A percentile compares a stretch with the other conserved stretches of the same genome.
Evolutionary conservation across 1,140 invertebrate species (phyloP).

Genomic region (Drosophila grimshawi): DNA sequence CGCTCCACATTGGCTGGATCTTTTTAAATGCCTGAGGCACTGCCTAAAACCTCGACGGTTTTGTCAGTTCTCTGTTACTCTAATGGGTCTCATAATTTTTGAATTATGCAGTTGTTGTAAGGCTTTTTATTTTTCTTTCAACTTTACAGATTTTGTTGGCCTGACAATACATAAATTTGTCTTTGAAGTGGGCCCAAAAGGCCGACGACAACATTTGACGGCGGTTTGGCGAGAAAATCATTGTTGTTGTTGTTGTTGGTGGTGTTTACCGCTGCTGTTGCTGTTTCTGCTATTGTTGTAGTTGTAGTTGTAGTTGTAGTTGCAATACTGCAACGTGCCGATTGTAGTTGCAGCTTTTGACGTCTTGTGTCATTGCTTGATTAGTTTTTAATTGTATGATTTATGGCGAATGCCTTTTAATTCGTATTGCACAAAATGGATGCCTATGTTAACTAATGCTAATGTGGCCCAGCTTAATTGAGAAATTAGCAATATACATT

Average conservation of each 20-base stretch:
- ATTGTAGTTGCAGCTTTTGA: slow-evolving; percentile 49
- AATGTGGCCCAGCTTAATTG: slow-evolving; percentile 61
- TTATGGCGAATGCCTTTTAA: slow-evolving; percentile 56
- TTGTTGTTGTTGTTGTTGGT: slow-evolving; percentile 40
- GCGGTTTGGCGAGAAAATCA: slow-evolving; percentile 49
- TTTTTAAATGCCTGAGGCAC: slow-evolving; percentile 49
- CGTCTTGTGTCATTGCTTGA: slow-evolving; percentile 78
- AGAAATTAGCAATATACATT: slow-evolving; percentile 74
- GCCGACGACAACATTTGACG: slow-evolving; percentile 47
- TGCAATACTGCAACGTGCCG: slow-evolving; percentile 50
- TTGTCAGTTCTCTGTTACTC: slow-evolving; percentile 47
- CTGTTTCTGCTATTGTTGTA: slow-evolving; percentile 35
- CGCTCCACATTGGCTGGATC: slow-evolving; percentile 32
- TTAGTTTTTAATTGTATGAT: slow-evolving; percentile 82
- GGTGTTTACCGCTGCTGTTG: not conserved
- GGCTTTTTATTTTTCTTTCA: slow-evolving; percentile 16
- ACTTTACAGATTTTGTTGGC: slow-evolving; percentile 50
- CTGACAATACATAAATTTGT: slow-evolving; percentile 80
- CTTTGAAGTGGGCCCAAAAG: slow-evolving; percentile 72
- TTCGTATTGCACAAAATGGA: slow-evolving; percentile 69
- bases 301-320: slow-evolving; percentile 27
- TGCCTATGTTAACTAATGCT: slow-evolving; percentile 66
- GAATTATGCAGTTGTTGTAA: slow-evolving; percentile 68
- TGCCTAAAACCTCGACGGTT: slow-evolving; percentile 46
- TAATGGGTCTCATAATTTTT: slow-evolving; percentile 74